Conservation (phyloP, 2,888 invertebrate genomes). For the Syrphus vitripennis region DNA sequence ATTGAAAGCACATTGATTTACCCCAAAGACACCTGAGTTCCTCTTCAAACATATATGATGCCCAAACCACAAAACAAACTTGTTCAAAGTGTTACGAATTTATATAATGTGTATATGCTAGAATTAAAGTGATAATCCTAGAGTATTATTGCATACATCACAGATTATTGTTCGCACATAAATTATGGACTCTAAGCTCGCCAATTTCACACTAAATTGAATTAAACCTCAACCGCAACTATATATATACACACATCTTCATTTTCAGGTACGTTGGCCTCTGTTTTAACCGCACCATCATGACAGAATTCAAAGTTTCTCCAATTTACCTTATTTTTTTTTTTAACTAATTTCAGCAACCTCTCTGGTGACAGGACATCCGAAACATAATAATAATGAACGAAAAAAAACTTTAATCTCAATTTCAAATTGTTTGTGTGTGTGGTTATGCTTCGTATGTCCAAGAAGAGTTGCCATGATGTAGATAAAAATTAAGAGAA, state of each 20-base stretch:
- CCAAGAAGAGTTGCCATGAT: background rate
- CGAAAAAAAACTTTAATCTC: background rate
- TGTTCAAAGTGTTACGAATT: background rate
- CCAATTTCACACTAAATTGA: conserved; percentile 32
- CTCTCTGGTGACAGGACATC: background rate
- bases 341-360: background rate
- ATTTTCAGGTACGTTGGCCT: background rate
- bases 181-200: conserved; percentile 2
- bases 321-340: background rate
- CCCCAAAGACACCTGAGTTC: background rate
- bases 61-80: conserved; percentile 40
- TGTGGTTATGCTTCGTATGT: conserved; percentile 29
- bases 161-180: background rate
- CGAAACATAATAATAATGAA: background rate
- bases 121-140: conserved; percentile 37
- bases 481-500: background rate
- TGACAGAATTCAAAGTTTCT: background rate
- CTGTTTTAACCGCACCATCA: background rate
- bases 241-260: background rate
- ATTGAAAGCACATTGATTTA: background rate
- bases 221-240: conserved; percentile 31
- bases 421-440: conserved; percentile 4
- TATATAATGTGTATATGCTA: background rate
- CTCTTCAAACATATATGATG: background rate
- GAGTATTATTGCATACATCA: conserved; percentile 19